These are phyloP conservation scores for Neopelma chrysocephalum DNA, from an alignment of 2,797 vertebrate species.

Conservation along the genomic window DNA sequence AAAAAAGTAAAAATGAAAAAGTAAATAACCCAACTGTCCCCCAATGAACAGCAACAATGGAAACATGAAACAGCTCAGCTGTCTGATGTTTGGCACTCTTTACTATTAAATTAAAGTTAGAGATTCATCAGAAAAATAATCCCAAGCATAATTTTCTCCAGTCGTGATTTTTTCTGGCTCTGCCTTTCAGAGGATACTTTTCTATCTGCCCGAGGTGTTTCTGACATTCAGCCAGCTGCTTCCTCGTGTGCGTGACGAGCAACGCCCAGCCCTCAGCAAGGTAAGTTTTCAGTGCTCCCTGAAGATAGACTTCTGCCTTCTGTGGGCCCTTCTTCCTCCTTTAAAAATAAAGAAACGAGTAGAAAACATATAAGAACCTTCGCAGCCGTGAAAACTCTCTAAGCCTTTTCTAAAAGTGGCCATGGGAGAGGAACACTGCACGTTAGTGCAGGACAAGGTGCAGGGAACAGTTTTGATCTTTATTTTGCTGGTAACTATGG, in stretches of 20 bases:
- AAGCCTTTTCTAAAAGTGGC: neutral
- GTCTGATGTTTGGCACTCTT: neutral
- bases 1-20: neutral
- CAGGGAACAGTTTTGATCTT: neutral
- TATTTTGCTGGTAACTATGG: neutral
- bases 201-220: conserved; percentile 88
- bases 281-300: conserved; percentile 91
- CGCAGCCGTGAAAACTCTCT: neutral
- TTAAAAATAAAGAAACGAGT: neutral
- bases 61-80: neutral
- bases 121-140: neutral
- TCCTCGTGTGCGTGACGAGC: conserved; percentile 92
- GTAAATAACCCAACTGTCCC: neutral
- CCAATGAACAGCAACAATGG: neutral
- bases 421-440: neutral
- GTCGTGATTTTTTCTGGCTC: neutral
- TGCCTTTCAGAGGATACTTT: conserved; percentile 87
- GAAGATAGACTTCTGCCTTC: conserved; percentile 88
- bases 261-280: conserved; percentile 91
- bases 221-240: conserved; percentile 93
- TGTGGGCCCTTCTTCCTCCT: conserved; percentile 93
- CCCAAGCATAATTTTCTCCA: neutral
- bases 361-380: neutral
- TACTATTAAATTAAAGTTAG: neutral
- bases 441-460: neutral